Conservation (phyloP, 23 tunicate genomes). For the Diplosoma virens region DNA sequence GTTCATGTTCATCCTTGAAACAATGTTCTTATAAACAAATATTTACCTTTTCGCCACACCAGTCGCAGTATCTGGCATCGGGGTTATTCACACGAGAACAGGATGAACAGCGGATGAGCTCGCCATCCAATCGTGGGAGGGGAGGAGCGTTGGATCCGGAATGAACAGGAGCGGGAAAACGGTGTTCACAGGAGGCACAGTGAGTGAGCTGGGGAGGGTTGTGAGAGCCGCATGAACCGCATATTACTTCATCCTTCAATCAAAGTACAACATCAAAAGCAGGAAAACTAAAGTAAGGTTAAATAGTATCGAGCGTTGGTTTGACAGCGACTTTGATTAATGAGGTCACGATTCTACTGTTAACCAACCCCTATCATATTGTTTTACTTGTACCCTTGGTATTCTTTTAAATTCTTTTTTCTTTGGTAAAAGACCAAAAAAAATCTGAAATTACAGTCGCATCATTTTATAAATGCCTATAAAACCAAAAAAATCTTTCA, state of each 20-base stretch:
- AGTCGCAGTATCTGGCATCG: conserved; percentile 93
- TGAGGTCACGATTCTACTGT: neutral
- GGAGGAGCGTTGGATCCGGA: conserved; percentile 83
- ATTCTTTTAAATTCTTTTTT: too few relatives aligned
- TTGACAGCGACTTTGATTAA: too few relatives aligned
- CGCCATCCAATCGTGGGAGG: conserved; percentile 82
- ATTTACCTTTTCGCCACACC: conserved; percentile 95
- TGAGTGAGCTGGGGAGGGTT: conserved; percentile 85
- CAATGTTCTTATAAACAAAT: too few relatives aligned
- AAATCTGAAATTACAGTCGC: too few relatives aligned
- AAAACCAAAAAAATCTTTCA: too few relatives aligned
- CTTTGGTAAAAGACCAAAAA: too few relatives aligned
- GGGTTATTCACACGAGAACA: conserved; percentile 95
- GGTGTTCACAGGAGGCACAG: conserved; percentile 95
- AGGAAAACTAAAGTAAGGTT: too few relatives aligned
- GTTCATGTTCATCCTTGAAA: too few relatives aligned
- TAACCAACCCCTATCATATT: neutral
- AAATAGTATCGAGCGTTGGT: too few relatives aligned
- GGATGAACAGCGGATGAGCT: conserved; percentile 74
- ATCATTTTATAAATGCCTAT: too few relatives aligned
- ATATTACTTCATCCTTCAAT: conserved; percentile 62
- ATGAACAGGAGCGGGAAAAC: conserved; percentile 84
- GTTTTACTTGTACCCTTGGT: neutral
- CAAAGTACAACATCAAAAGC: neutral
- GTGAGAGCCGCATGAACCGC: conserved; percentile 81